Evolutionary conservation across 2,888 invertebrate species (phyloP).

Genomic region (Diachrysia chrysitis): DNA sequence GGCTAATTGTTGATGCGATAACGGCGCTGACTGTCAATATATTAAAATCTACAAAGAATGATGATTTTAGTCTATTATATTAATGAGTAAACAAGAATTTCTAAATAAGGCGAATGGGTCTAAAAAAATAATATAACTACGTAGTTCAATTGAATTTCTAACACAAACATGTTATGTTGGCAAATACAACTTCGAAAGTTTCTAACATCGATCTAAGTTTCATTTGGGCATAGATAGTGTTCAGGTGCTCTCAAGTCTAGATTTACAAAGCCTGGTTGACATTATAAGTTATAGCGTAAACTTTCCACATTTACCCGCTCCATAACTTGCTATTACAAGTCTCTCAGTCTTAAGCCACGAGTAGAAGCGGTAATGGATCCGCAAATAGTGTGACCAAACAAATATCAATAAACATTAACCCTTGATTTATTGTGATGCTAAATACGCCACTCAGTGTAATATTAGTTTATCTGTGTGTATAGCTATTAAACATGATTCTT

Average conservation of each 20-base stretch:
- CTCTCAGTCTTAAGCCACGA: conserved; percentile 12
- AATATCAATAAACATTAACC: conserved; percentile 41
- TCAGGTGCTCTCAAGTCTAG: background rate
- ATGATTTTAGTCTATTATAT: too few species aligned
- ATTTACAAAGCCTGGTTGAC: background rate
- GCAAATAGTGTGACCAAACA: conserved; percentile 52
- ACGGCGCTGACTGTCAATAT: too few species aligned
- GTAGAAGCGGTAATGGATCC: conserved; percentile 53
- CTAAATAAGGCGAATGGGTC: too few species aligned
- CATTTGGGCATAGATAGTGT: background rate
- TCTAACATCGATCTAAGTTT: background rate
- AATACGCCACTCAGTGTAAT: conserved; percentile 30
- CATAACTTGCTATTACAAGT: conserved; percentile 13
- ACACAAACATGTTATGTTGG: too few species aligned
- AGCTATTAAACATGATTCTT: too few species aligned
- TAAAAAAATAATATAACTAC: too few species aligned
- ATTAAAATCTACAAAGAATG: too few species aligned
- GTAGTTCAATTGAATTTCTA: too few species aligned
- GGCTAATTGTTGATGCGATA: too few species aligned
- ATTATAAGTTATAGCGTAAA: background rate
- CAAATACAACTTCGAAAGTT: background rate
- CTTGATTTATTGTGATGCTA: conserved; percentile 54
- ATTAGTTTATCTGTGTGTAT: conserved; percentile 28
- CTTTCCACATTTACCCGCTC: background rate
- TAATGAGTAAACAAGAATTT: too few species aligned